Conservation (phyloP, 2,113 vertebrate genomes). For the Rhinolophus sinicus region DNA sequence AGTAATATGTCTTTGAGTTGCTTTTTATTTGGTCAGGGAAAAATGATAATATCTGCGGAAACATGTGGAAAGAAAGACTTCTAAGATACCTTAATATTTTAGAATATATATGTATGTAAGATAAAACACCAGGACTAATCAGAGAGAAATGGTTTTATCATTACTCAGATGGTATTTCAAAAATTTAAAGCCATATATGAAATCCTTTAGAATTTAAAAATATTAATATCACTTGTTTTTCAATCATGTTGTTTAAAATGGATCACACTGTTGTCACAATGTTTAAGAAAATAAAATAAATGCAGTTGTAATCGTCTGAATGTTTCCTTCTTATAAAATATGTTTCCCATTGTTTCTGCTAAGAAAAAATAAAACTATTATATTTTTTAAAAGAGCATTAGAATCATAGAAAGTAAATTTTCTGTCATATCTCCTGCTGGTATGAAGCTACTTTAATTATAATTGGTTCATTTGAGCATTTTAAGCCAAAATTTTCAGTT, state of each 20-base stretch:
- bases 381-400: background rate
- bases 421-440: background rate
- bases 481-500: constrained; percentile 11
- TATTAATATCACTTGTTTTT: background rate
- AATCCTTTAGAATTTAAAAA: background rate
- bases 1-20: background rate
- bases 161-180: background rate
- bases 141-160: background rate
- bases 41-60: background rate
- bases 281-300: constrained; percentile 17
- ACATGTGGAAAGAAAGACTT: background rate
- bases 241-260: background rate
- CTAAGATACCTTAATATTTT: background rate
- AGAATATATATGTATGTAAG: background rate
- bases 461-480: constrained; percentile 11
- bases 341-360: background rate
- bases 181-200: background rate
- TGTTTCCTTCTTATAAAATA: background rate
- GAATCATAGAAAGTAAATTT: constrained; percentile 17
- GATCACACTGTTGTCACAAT: background rate
- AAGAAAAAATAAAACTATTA: background rate
- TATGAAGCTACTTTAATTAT: constrained; percentile 43
- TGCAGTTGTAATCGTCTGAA: background rate
- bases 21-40: background rate
- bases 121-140: background rate